Evolutionary conservation across 2,888 invertebrate species (phyloP).

Genomic region (Drosophila silvestris): DNA sequence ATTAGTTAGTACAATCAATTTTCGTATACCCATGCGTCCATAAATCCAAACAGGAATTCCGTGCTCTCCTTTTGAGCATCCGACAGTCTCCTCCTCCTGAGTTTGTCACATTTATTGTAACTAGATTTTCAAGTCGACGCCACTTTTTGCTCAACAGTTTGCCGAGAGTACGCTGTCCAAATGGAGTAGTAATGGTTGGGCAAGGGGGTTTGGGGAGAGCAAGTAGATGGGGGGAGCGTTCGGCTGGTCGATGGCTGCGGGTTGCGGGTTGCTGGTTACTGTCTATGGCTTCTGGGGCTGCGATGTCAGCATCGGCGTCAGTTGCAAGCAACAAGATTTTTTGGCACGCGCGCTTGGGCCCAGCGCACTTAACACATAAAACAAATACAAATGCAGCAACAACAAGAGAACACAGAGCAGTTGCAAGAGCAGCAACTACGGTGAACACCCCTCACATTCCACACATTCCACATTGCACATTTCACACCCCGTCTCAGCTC

Average conservation of each 20-base stretch:
- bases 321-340: conserved; percentile 51
- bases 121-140: conserved; percentile 55
- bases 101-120: conserved; percentile 66
- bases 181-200: not conserved
- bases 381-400: conserved; percentile 61
- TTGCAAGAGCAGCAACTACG: conserved; percentile 28
- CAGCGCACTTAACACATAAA: conserved; percentile 83
- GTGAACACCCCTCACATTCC: conserved; percentile 13
- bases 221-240: not conserved
- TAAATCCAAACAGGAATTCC: not conserved
- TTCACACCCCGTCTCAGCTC: conserved; percentile 7
- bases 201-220: not conserved
- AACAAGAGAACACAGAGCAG: conserved; percentile 10
- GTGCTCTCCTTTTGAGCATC: not conserved
- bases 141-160: conserved; percentile 44
- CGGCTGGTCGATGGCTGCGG: conserved; percentile 2
- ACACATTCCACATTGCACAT: not conserved
- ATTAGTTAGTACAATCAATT: not conserved
- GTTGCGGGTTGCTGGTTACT: conserved; percentile 14
- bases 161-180: not conserved
- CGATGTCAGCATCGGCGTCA: conserved; percentile 65
- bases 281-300: conserved; percentile 45
- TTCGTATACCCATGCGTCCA: not conserved
- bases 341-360: conserved; percentile 59
- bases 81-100: conserved; percentile 5